Base-by-base conservation (phyloP, 2,113 vertebrate genomes). In the Cryptomyrus ogoouensis region DNA sequence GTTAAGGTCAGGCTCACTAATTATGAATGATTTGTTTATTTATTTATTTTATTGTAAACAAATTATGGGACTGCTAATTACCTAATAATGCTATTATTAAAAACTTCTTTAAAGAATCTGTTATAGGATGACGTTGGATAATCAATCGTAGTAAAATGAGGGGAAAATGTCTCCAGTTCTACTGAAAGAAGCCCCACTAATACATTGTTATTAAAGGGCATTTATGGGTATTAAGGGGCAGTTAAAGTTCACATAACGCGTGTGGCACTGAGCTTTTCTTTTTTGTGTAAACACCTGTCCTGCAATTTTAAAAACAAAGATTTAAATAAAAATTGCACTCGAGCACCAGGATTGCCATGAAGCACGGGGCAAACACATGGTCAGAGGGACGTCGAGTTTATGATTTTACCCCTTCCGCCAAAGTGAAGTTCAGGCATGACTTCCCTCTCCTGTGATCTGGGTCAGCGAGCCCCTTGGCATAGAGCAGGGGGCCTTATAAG, bases 401-500 rank as follows among this genome's bases (percentile, higher is more conserved):
- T 70, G 83, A 12, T 42, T 84, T 39, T 12, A 10, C n/a, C 62
- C 62, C 62, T 31, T 70, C 62, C 3, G 3, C 62, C 62, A 70
- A 70, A 70, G 62, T 70, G 62, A 70, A 70, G n/a, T 70, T 70
- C 62, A 70, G n/a, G 62, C 62, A 84, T 46, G 83, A 46, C 8
- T 84, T 8, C 24, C 21, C 83, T 47, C 44, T 84, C 42, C 24
- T 47, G 35, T 84, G 8, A 46, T 46, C 44, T 84, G 44, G 92
- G 92, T 91, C 89, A 83, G 92, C 90, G 56, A 89, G 88, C 90
- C 89, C 85, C 90, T 92, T 89, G 91, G 91, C 94, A 95, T 94
- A 93, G 92, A 93, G 91, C 95, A 44, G 50, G 90, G 94, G 94
- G 88, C 90, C 91, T 93, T 91, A 91, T 95, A 96, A 95, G 94